Conservation (phyloP, 2,797 vertebrate genomes). For the Sebastiscus tertius region DNA sequence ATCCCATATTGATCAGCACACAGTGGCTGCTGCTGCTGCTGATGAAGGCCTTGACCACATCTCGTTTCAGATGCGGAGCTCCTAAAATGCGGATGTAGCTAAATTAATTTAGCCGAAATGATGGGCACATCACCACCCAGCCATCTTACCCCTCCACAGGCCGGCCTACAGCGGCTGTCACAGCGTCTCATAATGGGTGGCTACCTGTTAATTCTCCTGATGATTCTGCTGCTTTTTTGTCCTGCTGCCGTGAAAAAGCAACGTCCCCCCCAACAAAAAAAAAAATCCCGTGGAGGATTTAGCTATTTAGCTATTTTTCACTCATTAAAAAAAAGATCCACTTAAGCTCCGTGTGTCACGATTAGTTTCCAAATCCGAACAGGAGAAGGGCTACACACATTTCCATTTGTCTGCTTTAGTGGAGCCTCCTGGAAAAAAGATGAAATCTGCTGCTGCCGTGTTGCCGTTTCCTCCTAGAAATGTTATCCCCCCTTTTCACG, state of each 20-base stretch:
- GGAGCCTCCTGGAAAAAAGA: constrained; percentile 53
- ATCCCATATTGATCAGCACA: constrained; percentile 59
- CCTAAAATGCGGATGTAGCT: constrained; percentile 49
- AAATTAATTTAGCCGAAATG: constrained; percentile 40
- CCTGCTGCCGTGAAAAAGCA: constrained; percentile 4
- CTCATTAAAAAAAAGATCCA: constrained; percentile 63
- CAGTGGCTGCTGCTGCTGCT: background rate
- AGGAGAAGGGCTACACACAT: constrained; percentile 68
- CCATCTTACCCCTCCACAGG: constrained; percentile 56
- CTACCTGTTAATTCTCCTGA: constrained; percentile 82
- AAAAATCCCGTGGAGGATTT: constrained; percentile 36
- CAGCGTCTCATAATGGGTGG: constrained; percentile 62
- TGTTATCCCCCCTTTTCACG: constrained; percentile 36
- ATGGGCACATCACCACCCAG: constrained; percentile 54
- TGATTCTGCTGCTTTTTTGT: constrained; percentile 47
- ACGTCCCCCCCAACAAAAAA: constrained; percentile 3
- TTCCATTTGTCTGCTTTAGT: constrained; percentile 69
- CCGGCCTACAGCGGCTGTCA: constrained; percentile 54
- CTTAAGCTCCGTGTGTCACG: constrained; percentile 65
- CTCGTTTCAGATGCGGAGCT: constrained; percentile 33
- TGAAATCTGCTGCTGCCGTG: constrained; percentile 54
- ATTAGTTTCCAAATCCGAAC: constrained; percentile 53
- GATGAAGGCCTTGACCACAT: constrained; percentile 46
- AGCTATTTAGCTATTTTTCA: constrained; percentile 26
- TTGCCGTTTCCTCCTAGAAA: constrained; percentile 54